Base-by-base conservation (phyloP, 1,140 invertebrate genomes). In the Drosophila neocordata region DNA sequence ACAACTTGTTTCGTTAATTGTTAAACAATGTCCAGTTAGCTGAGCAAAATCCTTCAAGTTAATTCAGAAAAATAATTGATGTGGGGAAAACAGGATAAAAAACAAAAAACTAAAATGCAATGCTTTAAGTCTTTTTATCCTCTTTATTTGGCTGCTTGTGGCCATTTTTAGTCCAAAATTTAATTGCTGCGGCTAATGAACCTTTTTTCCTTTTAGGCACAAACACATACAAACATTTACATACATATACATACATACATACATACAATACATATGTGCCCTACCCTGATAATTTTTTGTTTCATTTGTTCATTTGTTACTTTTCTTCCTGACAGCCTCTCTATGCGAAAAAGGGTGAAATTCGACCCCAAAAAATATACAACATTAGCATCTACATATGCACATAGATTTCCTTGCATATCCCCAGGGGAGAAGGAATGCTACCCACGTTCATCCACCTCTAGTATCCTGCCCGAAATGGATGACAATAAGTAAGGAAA, bases 1-100 rank as follows among this genome's bases (percentile, higher is more conserved):
- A 87, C 82, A 87, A 87, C 82, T 88, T 89, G 83, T 88, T 79
- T 79, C 61, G 79, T 83, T 88, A 88, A 88, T 88, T 88, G 83
- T 88, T 88, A 88, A 88, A 88, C 83, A 88, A 88, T 83, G 79
- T 69, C 60, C 82, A 64, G 68, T 27, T 60, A 67, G 20, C 52
- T 68, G 34, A 48, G 15, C 15, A 48, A 48, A 20, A 48, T 48
- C 41, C 41, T 48, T 48, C 15, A 48, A 48, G 41, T 44, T 9
- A 44, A 8, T 18, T 13, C n/a, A 22, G 35, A 62, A 37, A 18
- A 66, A 74, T 74, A 74, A 74, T 67, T 74, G 72, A 74, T 74
- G 62, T 18, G 8, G 51, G 57, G 65, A 72, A 38, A 41, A 13
- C 0, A 27, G 61, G 38, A 31, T 34, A 35, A 53, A 62, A 56